Evolutionary conservation across 1,140 invertebrate species (phyloP).

Genomic region (Drosophila pseudoananassae): DNA sequence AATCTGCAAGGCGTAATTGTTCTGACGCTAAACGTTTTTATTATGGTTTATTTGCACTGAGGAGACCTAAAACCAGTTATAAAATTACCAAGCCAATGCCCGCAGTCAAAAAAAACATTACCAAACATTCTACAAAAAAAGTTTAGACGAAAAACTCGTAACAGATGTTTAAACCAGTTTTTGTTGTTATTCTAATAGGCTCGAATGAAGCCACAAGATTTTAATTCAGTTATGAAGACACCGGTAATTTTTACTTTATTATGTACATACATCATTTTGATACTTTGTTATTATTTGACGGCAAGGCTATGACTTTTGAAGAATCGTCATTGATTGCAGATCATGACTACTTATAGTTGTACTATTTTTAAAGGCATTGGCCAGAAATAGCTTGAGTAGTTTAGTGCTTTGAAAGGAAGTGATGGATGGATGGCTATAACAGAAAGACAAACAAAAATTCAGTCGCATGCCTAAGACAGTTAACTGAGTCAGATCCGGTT

Average conservation of each 20-base stretch:
- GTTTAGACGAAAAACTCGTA: constrained; percentile 19
- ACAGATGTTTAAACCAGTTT: constrained; percentile 36
- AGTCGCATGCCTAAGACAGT: constrained; percentile 50
- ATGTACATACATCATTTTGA: neutral
- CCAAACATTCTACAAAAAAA: constrained; percentile 41
- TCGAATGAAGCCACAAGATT: neutral
- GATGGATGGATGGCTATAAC: constrained; percentile 48
- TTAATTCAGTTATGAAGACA: neutral
- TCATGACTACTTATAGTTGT: constrained; percentile 51
- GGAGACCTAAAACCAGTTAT: constrained; percentile 62
- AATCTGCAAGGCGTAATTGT: constrained; percentile 46
- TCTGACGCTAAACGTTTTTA: constrained; percentile 48
- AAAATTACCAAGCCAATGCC: constrained; percentile 54
- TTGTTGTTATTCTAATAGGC: constrained; percentile 16
- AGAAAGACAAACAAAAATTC: constrained; percentile 39
- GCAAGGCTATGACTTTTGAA: neutral
- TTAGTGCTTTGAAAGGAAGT: constrained; percentile 27
- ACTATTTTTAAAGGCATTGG: constrained; percentile 74
- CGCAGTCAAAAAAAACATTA: constrained; percentile 37
- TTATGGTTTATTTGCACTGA: constrained; percentile 30
- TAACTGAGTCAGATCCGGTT: constrained; percentile 76
- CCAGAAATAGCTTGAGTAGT: constrained; percentile 9
- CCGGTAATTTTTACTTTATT: neutral
- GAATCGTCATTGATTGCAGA: constrained; percentile 8
- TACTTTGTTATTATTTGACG: neutral